Evolutionary conservation across 2,888 invertebrate species (phyloP), one percentile per base, ranked within the genome.

Genomic region (Lordiphosa fenestrarum): DNA sequence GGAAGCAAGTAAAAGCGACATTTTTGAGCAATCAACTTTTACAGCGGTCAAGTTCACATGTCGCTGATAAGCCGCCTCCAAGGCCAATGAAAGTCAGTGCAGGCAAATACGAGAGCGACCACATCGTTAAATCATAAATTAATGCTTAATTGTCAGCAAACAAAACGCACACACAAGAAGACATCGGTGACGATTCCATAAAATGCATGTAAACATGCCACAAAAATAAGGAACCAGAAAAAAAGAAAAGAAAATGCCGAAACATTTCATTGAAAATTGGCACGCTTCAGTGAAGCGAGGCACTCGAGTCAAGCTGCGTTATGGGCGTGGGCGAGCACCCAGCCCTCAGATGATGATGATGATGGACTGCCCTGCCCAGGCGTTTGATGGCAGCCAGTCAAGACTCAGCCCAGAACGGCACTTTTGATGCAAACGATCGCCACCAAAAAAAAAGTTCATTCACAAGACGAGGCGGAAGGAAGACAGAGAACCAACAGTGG

Each of bases 221-320:
- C 71, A 73, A 66, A 66, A 71, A 58, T 65, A 55, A 47, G 44
- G 12, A 40, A 58, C 51, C 56, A 53, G 21, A 47, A 62, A 61
- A 37, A 23, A 15, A 49, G 15, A 49, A 15, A 19, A 62, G 53
- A 77, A 69, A 66, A 78, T 46, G 66, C 78, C 78, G 73, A 73
- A 78, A 73, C 64, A 66, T 78, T 78, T 82, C 80, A 76, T 74
- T 74, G 71, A 69, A 72, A 73, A 69, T 71, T 77, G 81, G 73
- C 81, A 80, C 74, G 80, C 80, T 80, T 74, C 80, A 83, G 23
- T 80, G 80, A 61, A 80, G 81, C 80, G 77, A 42, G 44, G 59
- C 58, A 66, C 51, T 30, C 30, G 30, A 30, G 30, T 30, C 44
- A 49, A 54, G 40, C 60, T 60, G 49, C 57, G 48, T 37, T 25